phyloP scores from a whole-genome alignment of 92 coral and sea anemone genomes.

The Chrysogorgia sp. region DNA sequence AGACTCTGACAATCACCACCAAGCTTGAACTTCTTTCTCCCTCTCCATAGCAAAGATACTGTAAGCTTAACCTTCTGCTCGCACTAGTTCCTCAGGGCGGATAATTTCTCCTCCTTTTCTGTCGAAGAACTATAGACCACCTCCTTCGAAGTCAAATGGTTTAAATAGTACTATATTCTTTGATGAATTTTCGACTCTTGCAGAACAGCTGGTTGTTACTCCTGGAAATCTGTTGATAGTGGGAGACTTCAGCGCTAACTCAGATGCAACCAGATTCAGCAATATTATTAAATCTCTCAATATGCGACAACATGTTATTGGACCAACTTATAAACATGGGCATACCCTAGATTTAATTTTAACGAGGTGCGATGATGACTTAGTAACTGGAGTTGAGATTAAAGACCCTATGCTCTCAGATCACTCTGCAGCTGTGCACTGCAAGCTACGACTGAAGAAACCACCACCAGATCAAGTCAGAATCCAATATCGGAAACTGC shows the following conservation, averaged over 20 bases:
- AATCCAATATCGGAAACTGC: constrained; percentile 33
- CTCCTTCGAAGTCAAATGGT: constrained; percentile 7
- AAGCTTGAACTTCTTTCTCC: too few relatives aligned
- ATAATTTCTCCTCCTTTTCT: too few relatives aligned
- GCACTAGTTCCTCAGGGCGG: too few relatives aligned
- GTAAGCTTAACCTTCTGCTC: too few relatives aligned
- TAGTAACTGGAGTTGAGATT: background rate
- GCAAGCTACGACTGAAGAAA: constrained; percentile 24
- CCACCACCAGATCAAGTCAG: constrained; percentile 2
- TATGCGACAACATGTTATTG: background rate
- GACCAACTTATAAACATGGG: constrained; percentile 8
- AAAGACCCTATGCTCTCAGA: constrained; percentile 1
- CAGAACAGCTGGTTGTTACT: constrained; percentile 5
- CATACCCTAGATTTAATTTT: constrained; percentile 13
- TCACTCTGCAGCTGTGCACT: constrained; percentile 14
- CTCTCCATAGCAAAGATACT: too few relatives aligned
- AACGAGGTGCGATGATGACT: constrained; percentile 5
- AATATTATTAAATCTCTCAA: constrained; percentile 5
- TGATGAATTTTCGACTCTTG: constrained; percentile 1
- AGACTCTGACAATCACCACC: too few relatives aligned
- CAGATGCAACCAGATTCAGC: too few relatives aligned
- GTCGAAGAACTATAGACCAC: constrained; percentile 19
- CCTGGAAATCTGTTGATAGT: constrained; percentile 13
- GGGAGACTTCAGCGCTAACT: too few relatives aligned
- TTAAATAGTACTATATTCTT: constrained; percentile 6